Evolutionary conservation across 2,888 invertebrate genomes (phyloP), one percentile per base, ranked within the genome.

Genomic region (Platerodrilus igneus): DNA sequence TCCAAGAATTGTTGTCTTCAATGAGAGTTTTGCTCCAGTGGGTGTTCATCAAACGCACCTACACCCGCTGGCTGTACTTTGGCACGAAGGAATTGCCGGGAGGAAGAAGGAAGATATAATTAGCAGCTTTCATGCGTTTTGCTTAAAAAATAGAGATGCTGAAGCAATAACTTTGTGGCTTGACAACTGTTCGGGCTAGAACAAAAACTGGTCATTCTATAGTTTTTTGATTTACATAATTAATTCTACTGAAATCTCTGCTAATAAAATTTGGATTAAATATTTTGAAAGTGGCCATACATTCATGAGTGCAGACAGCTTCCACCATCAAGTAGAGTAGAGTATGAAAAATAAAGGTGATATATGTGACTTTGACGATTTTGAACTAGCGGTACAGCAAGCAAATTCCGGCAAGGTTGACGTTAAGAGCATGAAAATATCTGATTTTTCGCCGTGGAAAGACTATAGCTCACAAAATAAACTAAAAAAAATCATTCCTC

Each of bases 241-340:
- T 9, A 51, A 51, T 37, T 37, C 27, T 6, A 5, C 30, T 9
- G 28, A 35, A 19, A 20, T 40, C 8, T 18, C 14, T 13, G 11
- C 32, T 8, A 25, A 41, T 14, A 20, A n/a, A 22, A 23, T 51
- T 17, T 22, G 20, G 33, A 9, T 51, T 11, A 46, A 47, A 38
- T 59, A 52, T 37, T 50, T 59, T 29, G 54, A 53, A 34, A 40
- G 35, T 11, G 55, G 57, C 20, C 60, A 60, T 21, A 58, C 57
- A 17, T 58, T 53, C 27, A 60, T 58, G 55, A 50, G 57, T 30
- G 56, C 57, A 10, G 62, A 60, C 38, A 50, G 51, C 31, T 60
- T 62, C 39, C 59, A 62, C 41, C 58, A 60, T 36, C 48, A 48
- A 43, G 54, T 60, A 9, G 55, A 59, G 37, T 31, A 30, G 11